Percentiles rank a stretch among this genome's conserved stretches.
phyloP scores from a whole-genome alignment of 2,888 invertebrate genomes.

The Dicycla oo region DNA sequence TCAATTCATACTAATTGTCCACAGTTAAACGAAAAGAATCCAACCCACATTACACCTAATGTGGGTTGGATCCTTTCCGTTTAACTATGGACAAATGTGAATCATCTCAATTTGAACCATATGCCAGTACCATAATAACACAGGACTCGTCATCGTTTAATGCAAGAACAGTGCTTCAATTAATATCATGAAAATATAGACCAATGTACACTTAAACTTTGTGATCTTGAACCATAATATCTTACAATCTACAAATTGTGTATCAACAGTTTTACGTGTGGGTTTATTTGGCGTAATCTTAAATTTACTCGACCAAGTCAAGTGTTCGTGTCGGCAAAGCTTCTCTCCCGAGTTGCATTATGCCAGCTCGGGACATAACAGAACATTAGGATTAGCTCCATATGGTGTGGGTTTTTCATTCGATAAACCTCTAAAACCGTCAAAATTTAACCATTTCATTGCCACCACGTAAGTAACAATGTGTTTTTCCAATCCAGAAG shows the following conservation, averaged over 20 bases:
- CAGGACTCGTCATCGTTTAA: slow-evolving; percentile 7
- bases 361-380: neutral
- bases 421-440: neutral
- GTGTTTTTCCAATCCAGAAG: neutral
- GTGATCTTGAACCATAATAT: neutral
- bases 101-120: slow-evolving; percentile 28
- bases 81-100: slow-evolving; percentile 17
- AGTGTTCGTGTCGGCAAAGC: neutral
- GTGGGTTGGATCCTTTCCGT: too few relatives aligned
- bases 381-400: slow-evolving; percentile 12
- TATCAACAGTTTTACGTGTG: neutral
- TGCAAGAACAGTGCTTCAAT: slow-evolving; percentile 22
- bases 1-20: too few relatives aligned
- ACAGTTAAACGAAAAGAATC: too few relatives aligned
- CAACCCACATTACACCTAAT: too few relatives aligned
- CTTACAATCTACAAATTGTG: neutral
- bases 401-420: slow-evolving; percentile 17
- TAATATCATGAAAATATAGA: slow-evolving; percentile 10
- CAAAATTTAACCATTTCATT: neutral
- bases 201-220: neutral
- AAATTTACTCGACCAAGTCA: neutral
- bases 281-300: neutral
- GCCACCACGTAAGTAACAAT: slow-evolving; percentile 23
- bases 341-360: neutral
- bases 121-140: neutral